Conservation (phyloP, 2,888 invertebrate genomes). For the Chaetogeoica ovagalla region DNA sequence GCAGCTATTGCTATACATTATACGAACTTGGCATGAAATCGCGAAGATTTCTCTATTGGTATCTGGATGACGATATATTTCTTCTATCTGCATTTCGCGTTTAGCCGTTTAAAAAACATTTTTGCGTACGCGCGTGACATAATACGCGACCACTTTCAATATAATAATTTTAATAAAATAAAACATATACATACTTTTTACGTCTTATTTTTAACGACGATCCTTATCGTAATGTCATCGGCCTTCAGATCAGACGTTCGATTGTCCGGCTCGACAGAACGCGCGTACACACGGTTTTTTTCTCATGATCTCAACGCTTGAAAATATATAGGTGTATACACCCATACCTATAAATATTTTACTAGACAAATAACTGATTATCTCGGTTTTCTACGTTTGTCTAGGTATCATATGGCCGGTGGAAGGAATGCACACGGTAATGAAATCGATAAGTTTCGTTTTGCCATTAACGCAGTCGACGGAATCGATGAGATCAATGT, state of each 20-base stretch:
- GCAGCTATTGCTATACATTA: not conserved
- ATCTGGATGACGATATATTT: too few species aligned
- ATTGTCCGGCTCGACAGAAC: not conserved
- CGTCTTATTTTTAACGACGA: not conserved
- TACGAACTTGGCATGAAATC: not conserved
- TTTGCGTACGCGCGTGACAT: not conserved
- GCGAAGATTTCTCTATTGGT: too few species aligned
- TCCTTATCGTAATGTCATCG: not conserved
- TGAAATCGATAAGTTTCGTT: conserved; percentile 73
- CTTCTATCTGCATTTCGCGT: not conserved
- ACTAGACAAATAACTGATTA: not conserved
- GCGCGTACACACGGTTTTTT: not conserved
- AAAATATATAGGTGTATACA: not conserved
- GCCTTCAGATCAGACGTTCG: not conserved
- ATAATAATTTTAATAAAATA: not conserved
- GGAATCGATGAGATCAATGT: conserved; percentile 81
- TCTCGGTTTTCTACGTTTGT: not conserved
- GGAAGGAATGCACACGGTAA: conserved; percentile 81
- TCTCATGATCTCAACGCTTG: not conserved
- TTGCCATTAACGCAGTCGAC: conserved; percentile 87
- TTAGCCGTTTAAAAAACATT: not conserved
- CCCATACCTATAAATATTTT: not conserved
- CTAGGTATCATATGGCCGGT: conserved; percentile 87
- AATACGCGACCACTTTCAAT: not conserved
- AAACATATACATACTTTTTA: not conserved